A percentile compares a stretch with the other conserved stretches of the same genome.
Conservation (phyloP, 2,888 invertebrate species). For the Panopea generosa region DNA sequence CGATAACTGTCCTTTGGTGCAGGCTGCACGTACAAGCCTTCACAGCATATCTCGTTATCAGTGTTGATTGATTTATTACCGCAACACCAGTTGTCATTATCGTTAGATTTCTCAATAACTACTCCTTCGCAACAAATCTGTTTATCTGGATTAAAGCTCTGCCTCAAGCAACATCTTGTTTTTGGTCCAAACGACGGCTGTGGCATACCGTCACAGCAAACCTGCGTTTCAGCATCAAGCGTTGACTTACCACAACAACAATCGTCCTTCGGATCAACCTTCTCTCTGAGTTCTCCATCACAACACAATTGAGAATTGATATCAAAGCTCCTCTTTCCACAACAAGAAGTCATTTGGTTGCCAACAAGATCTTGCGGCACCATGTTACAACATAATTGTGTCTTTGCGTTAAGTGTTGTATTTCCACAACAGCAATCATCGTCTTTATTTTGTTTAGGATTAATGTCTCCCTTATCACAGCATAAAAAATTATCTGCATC, state of each 20-base stretch:
- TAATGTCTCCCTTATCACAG: constrained; percentile 15
- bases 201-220: constrained; percentile 39
- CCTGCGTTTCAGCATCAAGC: constrained; percentile 19
- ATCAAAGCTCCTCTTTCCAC: constrained; percentile 26
- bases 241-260: constrained; percentile 42
- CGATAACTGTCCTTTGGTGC: constrained; percentile 31
- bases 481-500: constrained; percentile 18
- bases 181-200: constrained; percentile 20
- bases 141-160: constrained; percentile 34
- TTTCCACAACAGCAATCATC: constrained; percentile 13
- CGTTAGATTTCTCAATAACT: constrained; percentile 36
- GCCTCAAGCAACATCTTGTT: constrained; percentile 35
- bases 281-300: constrained; percentile 17
- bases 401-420: not conserved
- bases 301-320: constrained; percentile 36
- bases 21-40: constrained; percentile 39
- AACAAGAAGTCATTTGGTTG: constrained; percentile 26
- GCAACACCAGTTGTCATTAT: constrained; percentile 49
- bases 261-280: constrained; percentile 20
- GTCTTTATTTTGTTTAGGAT: constrained; percentile 3
- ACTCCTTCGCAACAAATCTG: constrained; percentile 44
- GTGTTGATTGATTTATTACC: constrained; percentile 41
- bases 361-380: not conserved
- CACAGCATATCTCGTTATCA: constrained; percentile 46
- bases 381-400: constrained; percentile 3